phyloP scores from a whole-genome alignment of 1,140 invertebrate species.

The Lethrus apterus region DNA sequence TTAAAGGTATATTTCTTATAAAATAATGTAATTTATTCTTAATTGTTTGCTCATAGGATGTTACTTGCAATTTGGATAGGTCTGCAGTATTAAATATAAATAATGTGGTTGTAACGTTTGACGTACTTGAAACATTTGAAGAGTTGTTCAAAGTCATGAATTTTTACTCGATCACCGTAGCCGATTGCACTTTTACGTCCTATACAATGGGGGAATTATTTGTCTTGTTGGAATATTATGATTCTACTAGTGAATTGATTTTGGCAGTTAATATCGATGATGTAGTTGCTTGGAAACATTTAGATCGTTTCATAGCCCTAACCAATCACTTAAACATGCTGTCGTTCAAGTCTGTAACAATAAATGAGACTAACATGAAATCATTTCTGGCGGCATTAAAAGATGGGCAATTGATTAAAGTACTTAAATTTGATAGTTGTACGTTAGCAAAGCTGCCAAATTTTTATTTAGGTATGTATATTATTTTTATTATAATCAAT shows the following conservation, averaged over 20 bases:
- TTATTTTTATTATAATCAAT: constrained; percentile 4
- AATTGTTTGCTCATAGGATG: constrained; percentile 24
- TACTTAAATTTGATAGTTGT: constrained; percentile 33
- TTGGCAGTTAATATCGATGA: constrained; percentile 31
- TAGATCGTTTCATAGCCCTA: constrained; percentile 29
- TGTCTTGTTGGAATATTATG: constrained; percentile 36
- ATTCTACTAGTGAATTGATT: constrained; percentile 29
- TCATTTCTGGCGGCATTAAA: constrained; percentile 27
- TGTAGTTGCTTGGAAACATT: constrained; percentile 29
- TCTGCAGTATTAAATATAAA: constrained; percentile 33
- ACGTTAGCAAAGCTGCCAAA: constrained; percentile 29
- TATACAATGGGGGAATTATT: constrained; percentile 35
- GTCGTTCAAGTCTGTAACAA: constrained; percentile 29
- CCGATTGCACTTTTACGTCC: constrained; percentile 30
- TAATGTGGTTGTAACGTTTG: constrained; percentile 29
- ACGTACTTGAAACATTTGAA: constrained; percentile 35
- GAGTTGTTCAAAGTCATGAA: constrained; percentile 34
- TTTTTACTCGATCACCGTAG: constrained; percentile 30
- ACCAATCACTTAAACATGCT: constrained; percentile 26
- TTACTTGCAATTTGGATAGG: constrained; percentile 34
- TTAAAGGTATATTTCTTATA: constrained; percentile 1
- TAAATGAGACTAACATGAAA: constrained; percentile 32
- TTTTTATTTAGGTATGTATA: constrained; percentile 32
- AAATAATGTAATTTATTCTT: background rate
- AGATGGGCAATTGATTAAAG: constrained; percentile 27